A percentile compares a stretch with the other conserved stretches of the same genome.
Evolutionary conservation across 2,888 invertebrate species (phyloP).

Genomic region (Drosophila algonquin): DNA sequence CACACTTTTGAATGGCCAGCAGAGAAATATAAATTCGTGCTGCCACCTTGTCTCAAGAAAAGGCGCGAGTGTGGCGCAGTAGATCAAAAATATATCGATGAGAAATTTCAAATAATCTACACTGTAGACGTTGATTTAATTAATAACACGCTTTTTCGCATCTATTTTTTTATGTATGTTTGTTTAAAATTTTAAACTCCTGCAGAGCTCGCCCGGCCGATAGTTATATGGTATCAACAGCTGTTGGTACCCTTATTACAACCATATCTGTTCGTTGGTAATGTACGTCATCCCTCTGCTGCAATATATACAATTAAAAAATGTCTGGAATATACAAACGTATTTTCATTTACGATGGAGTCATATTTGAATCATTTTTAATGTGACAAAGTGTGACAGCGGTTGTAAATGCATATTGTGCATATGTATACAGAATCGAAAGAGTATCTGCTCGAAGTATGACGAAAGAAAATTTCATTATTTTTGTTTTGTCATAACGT

Average conservation of each 20-base stretch:
- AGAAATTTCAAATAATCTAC: neutral
- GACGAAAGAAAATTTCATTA: conserved; percentile 6
- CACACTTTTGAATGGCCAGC: conserved; percentile 75
- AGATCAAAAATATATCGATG: conserved; percentile 17
- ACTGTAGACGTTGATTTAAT: neutral
- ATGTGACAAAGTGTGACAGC: neutral
- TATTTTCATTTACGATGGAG: neutral
- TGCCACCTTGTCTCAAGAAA: conserved; percentile 40
- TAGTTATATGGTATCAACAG: conserved; percentile 15
- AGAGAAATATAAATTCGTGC: conserved; percentile 56
- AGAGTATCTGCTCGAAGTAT: neutral
- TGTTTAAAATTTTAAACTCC: neutral
- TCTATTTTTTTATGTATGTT: neutral
- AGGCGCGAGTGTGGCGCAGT: conserved; percentile 35
- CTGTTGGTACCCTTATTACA: conserved; percentile 12
- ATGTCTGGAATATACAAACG: neutral
- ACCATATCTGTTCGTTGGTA: neutral
- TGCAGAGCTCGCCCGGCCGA: conserved; percentile 7
- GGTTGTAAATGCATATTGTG: neutral
- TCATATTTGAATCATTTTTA: neutral
- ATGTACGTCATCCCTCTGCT: neutral
- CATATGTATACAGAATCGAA: neutral
- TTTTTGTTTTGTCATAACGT: conserved; percentile 44
- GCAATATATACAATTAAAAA: neutral
- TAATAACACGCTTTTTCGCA: neutral